These are phyloP conservation scores for Drosophila demipolita DNA, from an alignment of 2,888 invertebrate species.

Conservation along the genomic window DNA sequence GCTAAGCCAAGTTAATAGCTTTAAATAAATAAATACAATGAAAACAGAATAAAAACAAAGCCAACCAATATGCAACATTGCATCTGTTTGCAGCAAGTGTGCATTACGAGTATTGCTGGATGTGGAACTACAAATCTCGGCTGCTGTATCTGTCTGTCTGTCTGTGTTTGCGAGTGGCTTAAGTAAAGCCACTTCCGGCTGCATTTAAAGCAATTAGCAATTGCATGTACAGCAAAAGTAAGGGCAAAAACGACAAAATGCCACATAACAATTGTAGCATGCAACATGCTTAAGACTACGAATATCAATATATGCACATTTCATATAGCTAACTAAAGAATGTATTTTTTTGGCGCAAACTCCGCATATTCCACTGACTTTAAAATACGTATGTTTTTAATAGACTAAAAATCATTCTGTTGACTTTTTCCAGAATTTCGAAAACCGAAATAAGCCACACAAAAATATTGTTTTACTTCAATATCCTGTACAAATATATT, in stretches of 20 bases:
- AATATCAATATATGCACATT: conserved; percentile 3
- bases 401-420: conserved; percentile 1
- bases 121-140: conserved; percentile 5
- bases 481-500: conserved; percentile 3
- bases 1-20: conserved; percentile 57
- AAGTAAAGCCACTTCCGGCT: conserved; percentile 69
- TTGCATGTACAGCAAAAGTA: conserved; percentile 41
- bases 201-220: conserved; percentile 77
- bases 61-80: conserved; percentile 54
- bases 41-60: conserved; percentile 42
- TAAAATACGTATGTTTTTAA: background rate
- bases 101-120: conserved; percentile 21
- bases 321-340: background rate
- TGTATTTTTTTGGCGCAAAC: background rate
- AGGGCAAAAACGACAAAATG: conserved; percentile 6
- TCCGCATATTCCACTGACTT: background rate
- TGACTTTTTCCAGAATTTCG: background rate
- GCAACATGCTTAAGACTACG: conserved; percentile 27
- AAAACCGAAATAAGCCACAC: conserved; percentile 20
- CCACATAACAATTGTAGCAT: conserved; percentile 24
- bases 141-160: conserved; percentile 10
- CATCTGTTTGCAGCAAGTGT: conserved; percentile 24
- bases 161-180: conserved; percentile 60
- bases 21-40: conserved; percentile 67
- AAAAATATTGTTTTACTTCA: conserved; percentile 19